These are phyloP conservation scores for Bombus fervidus DNA, from an alignment of 1,140 invertebrate genomes.

Conservation along the genomic window DNA sequence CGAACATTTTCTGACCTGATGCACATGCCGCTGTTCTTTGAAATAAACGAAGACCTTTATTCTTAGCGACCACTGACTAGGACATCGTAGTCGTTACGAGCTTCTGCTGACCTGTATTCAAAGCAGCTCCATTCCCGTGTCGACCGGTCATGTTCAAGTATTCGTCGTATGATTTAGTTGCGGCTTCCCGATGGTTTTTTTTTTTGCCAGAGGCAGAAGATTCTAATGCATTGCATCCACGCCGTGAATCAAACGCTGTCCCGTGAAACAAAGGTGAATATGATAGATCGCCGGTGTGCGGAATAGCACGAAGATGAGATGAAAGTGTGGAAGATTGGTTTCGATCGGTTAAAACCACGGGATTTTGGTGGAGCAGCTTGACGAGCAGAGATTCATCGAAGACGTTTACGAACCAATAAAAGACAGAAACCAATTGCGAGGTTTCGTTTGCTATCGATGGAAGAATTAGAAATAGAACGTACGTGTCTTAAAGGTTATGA, in stretches of 20 bases:
- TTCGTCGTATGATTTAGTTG: conserved; percentile 3
- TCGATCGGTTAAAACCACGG: not conserved
- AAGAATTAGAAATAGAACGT: not conserved
- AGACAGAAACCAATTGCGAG: conserved; percentile 3
- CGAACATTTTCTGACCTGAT: too few species aligned
- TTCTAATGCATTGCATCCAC: not conserved
- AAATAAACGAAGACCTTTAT: too few species aligned
- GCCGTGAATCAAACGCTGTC: conserved; percentile 18
- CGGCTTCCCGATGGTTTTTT: not conserved
- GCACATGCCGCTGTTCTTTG: too few species aligned
- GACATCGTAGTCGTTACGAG: not conserved
- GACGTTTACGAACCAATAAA: conserved; percentile 60
- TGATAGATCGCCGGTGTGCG: not conserved
- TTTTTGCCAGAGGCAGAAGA: not conserved
- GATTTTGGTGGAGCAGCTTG: not conserved
- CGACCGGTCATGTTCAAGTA: not conserved
- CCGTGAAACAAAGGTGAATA: not conserved
- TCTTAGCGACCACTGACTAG: not conserved
- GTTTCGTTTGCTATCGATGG: conserved; percentile 12
- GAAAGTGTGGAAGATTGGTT: not conserved
- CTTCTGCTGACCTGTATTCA: not conserved
- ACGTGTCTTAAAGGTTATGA: too few species aligned
- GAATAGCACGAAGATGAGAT: not conserved
- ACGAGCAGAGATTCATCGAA: not conserved
- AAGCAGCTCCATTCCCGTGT: not conserved